phyloP scores from a whole-genome alignment of 2,888 invertebrate species.

The Ellobium chinense region DNA sequence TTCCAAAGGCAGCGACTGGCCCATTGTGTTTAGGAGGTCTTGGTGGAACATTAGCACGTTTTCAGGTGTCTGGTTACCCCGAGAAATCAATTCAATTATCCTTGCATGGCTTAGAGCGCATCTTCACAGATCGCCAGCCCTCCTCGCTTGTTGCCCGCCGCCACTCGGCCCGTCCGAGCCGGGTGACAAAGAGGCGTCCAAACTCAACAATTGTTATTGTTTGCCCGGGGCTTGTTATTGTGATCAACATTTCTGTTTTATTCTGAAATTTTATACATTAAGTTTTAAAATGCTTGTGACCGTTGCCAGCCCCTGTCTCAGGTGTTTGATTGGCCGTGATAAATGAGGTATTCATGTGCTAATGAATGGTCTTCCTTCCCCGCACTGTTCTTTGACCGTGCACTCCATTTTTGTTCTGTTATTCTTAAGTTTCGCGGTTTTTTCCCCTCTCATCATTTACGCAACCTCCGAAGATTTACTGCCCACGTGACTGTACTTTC shows the following conservation, averaged over 20 bases:
- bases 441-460: no score
- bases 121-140: neutral
- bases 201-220: neutral
- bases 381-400: no score
- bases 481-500: no score
- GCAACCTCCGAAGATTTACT: no score
- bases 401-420: no score
- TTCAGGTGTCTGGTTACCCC: slow-evolving; percentile 12
- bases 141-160: neutral
- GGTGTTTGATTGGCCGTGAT: no score
- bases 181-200: neutral
- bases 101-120: neutral
- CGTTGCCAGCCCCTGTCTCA: no score
- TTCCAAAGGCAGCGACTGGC: neutral
- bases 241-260: neutral
- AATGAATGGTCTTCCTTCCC: no score
- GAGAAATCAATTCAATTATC: neutral
- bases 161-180: neutral
- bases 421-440: no score
- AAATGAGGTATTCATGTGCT: no score
- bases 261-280: neutral
- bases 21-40: neutral
- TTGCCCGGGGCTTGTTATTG: neutral
- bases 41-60: neutral
- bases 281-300: no score